Evolutionary conservation across 2,888 invertebrate genomes (phyloP), one percentile per base, ranked within the genome.

Genomic region (Diachrysia chrysitis): DNA sequence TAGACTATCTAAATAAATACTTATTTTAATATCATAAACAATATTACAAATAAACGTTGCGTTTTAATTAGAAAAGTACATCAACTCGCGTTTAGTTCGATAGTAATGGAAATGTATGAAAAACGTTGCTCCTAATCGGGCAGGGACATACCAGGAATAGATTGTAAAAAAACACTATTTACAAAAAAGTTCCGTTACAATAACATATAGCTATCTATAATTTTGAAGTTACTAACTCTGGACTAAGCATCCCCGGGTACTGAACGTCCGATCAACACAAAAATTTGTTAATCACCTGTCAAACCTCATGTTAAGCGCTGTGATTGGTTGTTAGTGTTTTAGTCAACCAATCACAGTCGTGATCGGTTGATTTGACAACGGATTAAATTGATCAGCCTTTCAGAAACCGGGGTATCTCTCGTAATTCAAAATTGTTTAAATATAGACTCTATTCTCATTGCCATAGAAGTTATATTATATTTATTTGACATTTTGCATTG

Each of bases 1-100:
- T 76, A 87, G 78, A 85, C 90, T 92, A 92, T 85, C 88, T 90
- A 93, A 93, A 93, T 93, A 93, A 93, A 93, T 93, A 93, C 93
- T 93, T 93, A 91, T 78, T 82, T 87, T 89, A 92, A 92, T 91
- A 92, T 91, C 92, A 90, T 91, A 92, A 88, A 89, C 87, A 89
- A 89, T 85, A 83, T 90, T 90, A 90, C 85, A 91, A 89, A 88
- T 88, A 87, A 87, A 88, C 85, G 72, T 83, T 69, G 83, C 81
- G 77, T 83, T 81, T 71, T 66, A 71, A 69, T 72, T 76, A 81
- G 66, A 74, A 80, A 72, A 81, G 70, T 80, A 76, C 64, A 72
- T 71, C 65, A 81, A 82, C 74, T 81, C 79, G 75, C 79, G 69
- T 81, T 79, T 76, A 73, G 70, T 82, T 85, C 76, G 81, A 81